phyloP scores from a whole-genome alignment of 2,113 vertebrate genomes.

The Notothenia rossii region DNA sequence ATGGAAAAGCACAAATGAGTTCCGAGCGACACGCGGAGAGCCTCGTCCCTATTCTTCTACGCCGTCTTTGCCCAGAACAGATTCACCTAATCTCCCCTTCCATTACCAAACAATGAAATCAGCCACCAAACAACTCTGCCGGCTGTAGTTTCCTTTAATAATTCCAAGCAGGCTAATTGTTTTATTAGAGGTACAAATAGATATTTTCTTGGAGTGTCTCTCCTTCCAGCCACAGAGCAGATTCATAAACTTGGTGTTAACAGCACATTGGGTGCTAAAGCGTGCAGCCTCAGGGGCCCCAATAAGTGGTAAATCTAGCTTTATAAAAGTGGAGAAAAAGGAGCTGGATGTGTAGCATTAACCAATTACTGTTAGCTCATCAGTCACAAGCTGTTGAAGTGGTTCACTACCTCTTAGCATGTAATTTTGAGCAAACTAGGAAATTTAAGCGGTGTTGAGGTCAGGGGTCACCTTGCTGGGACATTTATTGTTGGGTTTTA shows the following conservation, averaged over 20 bases:
- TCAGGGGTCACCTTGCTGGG: conserved; percentile 54
- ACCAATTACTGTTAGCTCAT: conserved; percentile 70
- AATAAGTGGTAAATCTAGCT: conserved; percentile 78
- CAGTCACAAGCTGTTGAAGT: conserved; percentile 73
- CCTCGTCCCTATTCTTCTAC: conserved; percentile 59
- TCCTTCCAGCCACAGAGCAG: conserved; percentile 57
- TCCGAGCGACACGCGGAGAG: conserved; percentile 68
- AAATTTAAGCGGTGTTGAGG: conserved; percentile 45
- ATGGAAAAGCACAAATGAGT: conserved; percentile 85
- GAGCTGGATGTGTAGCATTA: conserved; percentile 62
- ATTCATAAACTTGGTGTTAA: conserved; percentile 78
- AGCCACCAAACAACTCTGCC: conserved; percentile 70
- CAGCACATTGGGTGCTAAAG: conserved; percentile 67
- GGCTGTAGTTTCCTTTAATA: conserved; percentile 68
- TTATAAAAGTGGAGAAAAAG: conserved; percentile 73
- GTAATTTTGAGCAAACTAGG: conserved; percentile 61
- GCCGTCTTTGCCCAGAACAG: conserved; percentile 59
- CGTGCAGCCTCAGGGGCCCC: conserved; percentile 67
- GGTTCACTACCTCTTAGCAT: conserved; percentile 50
- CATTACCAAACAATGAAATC: conserved; percentile 78
- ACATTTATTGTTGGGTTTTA: conserved; percentile 68
- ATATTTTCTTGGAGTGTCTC: conserved; percentile 63
- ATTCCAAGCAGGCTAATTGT: conserved; percentile 70
- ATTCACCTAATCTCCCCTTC: conserved; percentile 66
- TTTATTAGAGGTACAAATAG: conserved; percentile 74